Conservation (phyloP, 2,797 vertebrate genomes). For the Sternotherus odoratus region DNA sequence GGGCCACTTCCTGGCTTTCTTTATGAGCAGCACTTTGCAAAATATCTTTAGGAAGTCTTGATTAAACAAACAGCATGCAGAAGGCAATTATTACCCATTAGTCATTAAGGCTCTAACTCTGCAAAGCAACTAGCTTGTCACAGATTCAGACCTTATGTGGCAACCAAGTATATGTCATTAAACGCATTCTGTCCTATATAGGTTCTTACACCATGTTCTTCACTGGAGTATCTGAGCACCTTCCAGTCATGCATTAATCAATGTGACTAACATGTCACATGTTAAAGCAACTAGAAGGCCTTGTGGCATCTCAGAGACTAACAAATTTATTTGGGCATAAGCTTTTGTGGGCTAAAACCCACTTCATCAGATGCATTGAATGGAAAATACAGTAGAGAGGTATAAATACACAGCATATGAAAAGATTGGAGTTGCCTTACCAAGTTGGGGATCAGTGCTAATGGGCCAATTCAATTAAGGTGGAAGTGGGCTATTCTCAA, state of each 20-base stretch:
- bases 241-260: background rate
- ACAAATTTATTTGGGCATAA: too few relatives aligned
- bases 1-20: slow-evolving; percentile 35
- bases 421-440: too few relatives aligned
- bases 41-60: background rate
- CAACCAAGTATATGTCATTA: background rate
- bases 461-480: too few relatives aligned
- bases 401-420: too few relatives aligned
- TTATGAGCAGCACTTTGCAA: slow-evolving; percentile 15
- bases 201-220: too few relatives aligned
- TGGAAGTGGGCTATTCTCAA: too few relatives aligned
- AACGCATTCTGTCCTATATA: background rate
- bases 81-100: slow-evolving; percentile 49
- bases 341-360: too few relatives aligned
- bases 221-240: background rate
- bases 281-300: background rate
- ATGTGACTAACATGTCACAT: too few relatives aligned
- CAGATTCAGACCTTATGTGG: background rate
- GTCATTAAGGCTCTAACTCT: slow-evolving; percentile 1
- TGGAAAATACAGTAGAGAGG: too few relatives aligned
- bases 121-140: slow-evolving; percentile 44
- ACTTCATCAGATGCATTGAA: too few relatives aligned
- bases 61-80: slow-evolving; percentile 49
- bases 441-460: too few relatives aligned
- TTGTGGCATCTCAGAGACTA: too few relatives aligned